Percentiles rank a stretch among this genome's conserved stretches.
These are phyloP conservation scores for Thereva unica DNA, from an alignment of 2,888 invertebrate species.

Conservation along the genomic window DNA sequence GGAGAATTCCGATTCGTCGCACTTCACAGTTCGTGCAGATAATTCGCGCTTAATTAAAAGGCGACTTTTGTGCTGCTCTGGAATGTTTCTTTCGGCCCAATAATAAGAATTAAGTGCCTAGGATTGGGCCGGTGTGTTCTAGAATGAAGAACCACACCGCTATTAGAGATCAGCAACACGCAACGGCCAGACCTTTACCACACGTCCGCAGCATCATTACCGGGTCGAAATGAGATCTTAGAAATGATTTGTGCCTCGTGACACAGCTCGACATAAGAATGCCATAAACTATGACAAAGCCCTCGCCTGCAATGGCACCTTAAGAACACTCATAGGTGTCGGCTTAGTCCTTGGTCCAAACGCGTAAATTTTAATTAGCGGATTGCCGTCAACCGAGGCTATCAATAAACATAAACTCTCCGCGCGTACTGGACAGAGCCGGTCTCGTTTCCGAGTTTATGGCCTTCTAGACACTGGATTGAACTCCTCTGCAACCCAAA, in stretches of 20 bases:
- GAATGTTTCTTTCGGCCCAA: no score
- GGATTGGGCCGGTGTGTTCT: no score
- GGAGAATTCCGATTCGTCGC: background rate
- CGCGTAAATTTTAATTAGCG: constrained; percentile 30
- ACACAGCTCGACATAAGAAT: background rate
- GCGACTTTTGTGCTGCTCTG: no score
- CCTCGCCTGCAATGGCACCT: background rate
- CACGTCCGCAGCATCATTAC: background rate
- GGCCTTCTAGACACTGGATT: no score
- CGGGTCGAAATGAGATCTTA: background rate
- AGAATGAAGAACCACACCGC: no score
- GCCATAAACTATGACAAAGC: constrained; percentile 8
- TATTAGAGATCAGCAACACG: no score
- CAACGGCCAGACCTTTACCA: no score
- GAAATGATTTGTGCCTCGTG: constrained; percentile 23
- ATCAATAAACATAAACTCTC: constrained; percentile 4
- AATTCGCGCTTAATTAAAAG: no score
- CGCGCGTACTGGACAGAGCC: background rate
- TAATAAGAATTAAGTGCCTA: no score
- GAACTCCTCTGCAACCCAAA: background rate
- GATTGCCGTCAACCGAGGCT: background rate
- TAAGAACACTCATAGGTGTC: background rate
- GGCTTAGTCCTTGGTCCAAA: background rate
- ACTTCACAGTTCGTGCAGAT: no score
- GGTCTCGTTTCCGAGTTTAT: background rate